Evolutionary conservation across 1,140 invertebrate species (phyloP).

Genomic region (Drosophila kikkawai): DNA sequence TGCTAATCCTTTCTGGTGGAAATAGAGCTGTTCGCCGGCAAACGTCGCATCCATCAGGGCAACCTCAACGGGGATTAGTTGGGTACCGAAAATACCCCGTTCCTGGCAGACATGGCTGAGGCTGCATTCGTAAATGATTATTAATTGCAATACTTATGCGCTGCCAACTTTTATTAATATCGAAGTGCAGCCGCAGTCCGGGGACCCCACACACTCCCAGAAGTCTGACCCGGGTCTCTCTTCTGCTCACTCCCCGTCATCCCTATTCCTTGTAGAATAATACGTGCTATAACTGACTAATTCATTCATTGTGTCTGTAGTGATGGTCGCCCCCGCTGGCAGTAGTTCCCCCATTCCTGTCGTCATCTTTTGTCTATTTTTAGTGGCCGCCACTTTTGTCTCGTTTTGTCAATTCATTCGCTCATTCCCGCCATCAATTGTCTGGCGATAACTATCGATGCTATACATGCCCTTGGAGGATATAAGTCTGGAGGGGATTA

Average conservation of each 20-base stretch:
- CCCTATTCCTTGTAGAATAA: background rate
- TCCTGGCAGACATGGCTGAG: slow-evolving; percentile 42
- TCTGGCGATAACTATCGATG: slow-evolving; percentile 60
- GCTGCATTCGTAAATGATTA: slow-evolving; percentile 73
- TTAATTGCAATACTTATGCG: slow-evolving; percentile 73
- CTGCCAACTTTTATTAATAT: slow-evolving; percentile 46
- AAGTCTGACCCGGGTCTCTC: background rate
- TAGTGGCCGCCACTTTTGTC: slow-evolving; percentile 72
- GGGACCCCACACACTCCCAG: slow-evolving; percentile 56
- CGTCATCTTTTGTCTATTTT: slow-evolving; percentile 67
- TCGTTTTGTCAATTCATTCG: slow-evolving; percentile 64
- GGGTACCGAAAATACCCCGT: slow-evolving; percentile 44
- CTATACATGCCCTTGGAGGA: slow-evolving; percentile 29
- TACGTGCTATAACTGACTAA: slow-evolving; percentile 80
- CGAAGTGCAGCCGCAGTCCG: slow-evolving; percentile 39
- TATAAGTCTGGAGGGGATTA: slow-evolving; percentile 28
- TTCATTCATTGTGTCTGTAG: slow-evolving; percentile 63
- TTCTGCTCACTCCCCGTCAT: background rate
- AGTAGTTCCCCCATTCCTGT: slow-evolving; percentile 4
- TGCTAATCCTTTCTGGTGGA: slow-evolving; percentile 72
- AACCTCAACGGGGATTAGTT: slow-evolving; percentile 65
- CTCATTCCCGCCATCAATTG: slow-evolving; percentile 60
- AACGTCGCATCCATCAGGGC: slow-evolving; percentile 60
- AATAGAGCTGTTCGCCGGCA: slow-evolving; percentile 60
- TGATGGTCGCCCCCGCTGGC: slow-evolving; percentile 3